Conservation (phyloP, 2,797 vertebrate genomes). For the Anabacerthia variegaticeps region DNA sequence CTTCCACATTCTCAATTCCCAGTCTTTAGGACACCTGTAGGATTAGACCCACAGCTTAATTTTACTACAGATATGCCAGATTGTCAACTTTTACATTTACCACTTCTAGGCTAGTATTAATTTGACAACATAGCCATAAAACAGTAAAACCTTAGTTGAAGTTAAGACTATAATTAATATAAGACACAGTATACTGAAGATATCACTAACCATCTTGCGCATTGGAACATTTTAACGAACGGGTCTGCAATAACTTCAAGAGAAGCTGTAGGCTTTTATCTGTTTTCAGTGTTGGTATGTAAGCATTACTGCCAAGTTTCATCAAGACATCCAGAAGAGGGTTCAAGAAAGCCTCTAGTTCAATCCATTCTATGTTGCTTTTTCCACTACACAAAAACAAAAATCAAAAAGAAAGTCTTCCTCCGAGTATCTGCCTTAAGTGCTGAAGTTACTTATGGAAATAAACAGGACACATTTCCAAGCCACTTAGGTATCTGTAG, state of each 20-base stretch:
- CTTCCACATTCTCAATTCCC: background rate
- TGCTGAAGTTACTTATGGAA: background rate
- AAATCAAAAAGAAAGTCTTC: conserved; percentile 62
- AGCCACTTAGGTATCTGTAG: background rate
- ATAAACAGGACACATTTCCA: background rate
- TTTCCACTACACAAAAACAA: conserved; percentile 68
- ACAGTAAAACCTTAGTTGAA: conserved; percentile 7
- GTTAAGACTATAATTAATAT: conserved; percentile 2
- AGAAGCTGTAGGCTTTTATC: conserved; percentile 92
- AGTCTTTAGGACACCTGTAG: background rate
- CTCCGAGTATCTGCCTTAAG: conserved; percentile 30
- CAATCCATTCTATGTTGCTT: conserved; percentile 56
- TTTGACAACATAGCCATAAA: background rate
- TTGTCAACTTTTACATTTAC: background rate
- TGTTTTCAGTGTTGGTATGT: conserved; percentile 86
- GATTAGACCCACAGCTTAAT: background rate
- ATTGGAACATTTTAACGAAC: conserved; percentile 61
- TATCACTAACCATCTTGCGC: conserved; percentile 74
- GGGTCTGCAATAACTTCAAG: conserved; percentile 83
- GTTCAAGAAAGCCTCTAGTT: conserved; percentile 81
- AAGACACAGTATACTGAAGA: conserved; percentile 62
- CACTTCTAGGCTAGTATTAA: background rate
- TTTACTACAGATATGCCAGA: background rate
- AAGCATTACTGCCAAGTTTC: conserved; percentile 87
- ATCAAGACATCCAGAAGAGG: conserved; percentile 88